Percentiles rank a stretch among this genome's conserved stretches.
Conservation (phyloP, 2,113 vertebrate species). For the Fulica atra region DNA sequence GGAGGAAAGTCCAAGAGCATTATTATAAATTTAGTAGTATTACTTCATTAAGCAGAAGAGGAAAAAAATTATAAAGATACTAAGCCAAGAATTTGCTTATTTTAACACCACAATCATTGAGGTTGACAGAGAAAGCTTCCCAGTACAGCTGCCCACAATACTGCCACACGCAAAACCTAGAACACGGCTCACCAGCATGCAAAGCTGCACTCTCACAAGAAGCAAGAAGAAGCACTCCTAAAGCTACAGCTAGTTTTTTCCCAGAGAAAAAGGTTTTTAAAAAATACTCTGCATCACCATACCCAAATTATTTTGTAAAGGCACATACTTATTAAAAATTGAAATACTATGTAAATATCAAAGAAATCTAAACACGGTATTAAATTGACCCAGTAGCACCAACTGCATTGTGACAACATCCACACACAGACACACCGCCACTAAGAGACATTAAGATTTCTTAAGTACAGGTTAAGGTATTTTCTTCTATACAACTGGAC, state of each 20-base stretch:
- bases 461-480: not conserved
- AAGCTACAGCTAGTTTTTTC: not conserved
- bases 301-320: not conserved
- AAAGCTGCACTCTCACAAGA: not conserved
- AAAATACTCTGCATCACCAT: not conserved
- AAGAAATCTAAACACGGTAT: not conserved
- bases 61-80: not conserved
- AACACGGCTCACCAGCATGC: not conserved
- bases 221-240: not conserved
- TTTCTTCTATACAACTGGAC: not conserved
- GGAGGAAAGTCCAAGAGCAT: slow-evolving; percentile 39
- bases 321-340: not conserved
- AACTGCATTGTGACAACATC: not conserved
- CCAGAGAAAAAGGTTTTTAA: not conserved
- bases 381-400: not conserved
- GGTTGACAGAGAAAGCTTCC: not conserved
- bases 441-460: not conserved
- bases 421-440: not conserved
- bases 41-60: not conserved
- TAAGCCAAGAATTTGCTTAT: not conserved
- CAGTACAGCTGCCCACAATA: not conserved
- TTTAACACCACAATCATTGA: not conserved
- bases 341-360: not conserved
- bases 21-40: not conserved
- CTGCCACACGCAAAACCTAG: not conserved